Evolutionary conservation across 2,888 invertebrate genomes (phyloP).

Genomic region (Tinea trinotella): DNA sequence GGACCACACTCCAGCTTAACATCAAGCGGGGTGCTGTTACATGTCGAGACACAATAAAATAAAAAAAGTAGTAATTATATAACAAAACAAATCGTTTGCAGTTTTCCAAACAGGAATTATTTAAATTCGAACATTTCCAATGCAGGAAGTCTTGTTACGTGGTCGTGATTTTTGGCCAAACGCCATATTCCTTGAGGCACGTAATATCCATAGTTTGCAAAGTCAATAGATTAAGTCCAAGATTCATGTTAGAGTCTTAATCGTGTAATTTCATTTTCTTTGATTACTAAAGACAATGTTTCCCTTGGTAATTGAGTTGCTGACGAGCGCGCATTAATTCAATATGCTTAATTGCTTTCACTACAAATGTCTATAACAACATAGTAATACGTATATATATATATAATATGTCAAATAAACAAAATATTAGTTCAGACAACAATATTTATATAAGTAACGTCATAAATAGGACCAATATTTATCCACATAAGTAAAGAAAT

Average conservation of each 20-base stretch:
- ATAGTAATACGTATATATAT: neutral
- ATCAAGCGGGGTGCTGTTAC: no score
- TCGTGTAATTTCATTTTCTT: slow-evolving; percentile 1
- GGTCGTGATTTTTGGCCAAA: slow-evolving; percentile 1
- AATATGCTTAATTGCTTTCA: slow-evolving; percentile 13
- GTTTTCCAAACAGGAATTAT: neutral
- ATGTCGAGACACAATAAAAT: no score
- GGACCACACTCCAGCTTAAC: no score
- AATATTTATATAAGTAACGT: no score
- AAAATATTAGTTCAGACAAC: no score
- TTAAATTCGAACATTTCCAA: neutral
- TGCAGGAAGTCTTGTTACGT: slow-evolving; percentile 6
- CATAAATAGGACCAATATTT: no score
- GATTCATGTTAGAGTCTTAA: neutral
- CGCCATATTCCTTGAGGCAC: neutral
- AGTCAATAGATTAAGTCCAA: slow-evolving; percentile 13
- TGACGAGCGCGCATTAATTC: slow-evolving; percentile 7
- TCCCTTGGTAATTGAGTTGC: slow-evolving; percentile 8
- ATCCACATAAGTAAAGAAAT: no score
- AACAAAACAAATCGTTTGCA: neutral
- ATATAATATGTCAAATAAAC: no score
- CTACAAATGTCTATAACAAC: neutral
- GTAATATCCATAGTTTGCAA: slow-evolving; percentile 6
- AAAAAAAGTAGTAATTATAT: no score
- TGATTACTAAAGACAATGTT: slow-evolving; percentile 17